A percentile compares a stretch with the other conserved stretches of the same genome.
phyloP scores from a whole-genome alignment of 64 coral and sea anemone species.

The Stichodactyla mertensii region DNA sequence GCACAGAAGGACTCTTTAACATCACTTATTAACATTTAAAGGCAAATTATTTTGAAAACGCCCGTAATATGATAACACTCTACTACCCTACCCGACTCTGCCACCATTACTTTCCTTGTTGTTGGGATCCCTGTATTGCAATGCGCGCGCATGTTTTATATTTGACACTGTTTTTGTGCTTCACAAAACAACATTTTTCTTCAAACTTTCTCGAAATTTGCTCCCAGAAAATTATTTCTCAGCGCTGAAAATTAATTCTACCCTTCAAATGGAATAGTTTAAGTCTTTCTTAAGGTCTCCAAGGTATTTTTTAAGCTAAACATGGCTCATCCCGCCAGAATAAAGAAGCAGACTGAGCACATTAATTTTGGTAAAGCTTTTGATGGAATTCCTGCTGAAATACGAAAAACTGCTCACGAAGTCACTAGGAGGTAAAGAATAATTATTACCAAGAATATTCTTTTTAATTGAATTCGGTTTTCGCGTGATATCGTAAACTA shows the following conservation, averaged over 20 bases:
- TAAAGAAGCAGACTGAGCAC: conserved; percentile 70
- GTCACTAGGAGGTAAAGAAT: conserved; percentile 69
- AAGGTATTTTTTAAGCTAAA: background rate
- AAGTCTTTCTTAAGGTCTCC: background rate
- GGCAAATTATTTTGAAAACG: too few relatives aligned
- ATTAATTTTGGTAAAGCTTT: conserved; percentile 92
- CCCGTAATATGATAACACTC: too few relatives aligned
- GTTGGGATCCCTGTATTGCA: background rate
- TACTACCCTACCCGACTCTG: background rate
- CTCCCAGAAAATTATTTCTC: background rate
- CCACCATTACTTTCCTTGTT: background rate
- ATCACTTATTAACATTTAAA: too few relatives aligned
- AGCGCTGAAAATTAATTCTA: background rate
- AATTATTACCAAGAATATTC: background rate
- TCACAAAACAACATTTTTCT: background rate
- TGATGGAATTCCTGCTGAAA: conserved; percentile 64
- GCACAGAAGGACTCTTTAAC: too few relatives aligned
- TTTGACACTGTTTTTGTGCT: background rate
- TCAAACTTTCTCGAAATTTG: background rate
- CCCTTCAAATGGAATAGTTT: background rate
- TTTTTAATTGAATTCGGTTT: too few relatives aligned
- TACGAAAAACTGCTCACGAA: conserved; percentile 50
- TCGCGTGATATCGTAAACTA: too few relatives aligned
- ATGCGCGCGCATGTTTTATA: background rate
- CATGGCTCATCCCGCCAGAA: conserved; percentile 78